Conservation (phyloP, 1,140 invertebrate species). For the Tetragnatha versicolor region DNA sequence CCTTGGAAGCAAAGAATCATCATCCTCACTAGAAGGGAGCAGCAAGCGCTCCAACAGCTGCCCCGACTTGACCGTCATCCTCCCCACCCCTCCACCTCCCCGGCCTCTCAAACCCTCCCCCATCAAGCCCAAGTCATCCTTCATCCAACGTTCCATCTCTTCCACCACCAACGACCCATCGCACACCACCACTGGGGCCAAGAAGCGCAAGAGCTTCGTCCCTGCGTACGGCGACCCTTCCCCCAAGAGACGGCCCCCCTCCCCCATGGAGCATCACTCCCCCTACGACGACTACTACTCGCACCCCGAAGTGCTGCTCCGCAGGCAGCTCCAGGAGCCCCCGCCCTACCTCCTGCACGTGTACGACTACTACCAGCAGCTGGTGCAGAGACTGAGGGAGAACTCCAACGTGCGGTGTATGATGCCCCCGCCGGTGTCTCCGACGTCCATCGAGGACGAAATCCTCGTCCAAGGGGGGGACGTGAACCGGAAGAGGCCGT, state of each 20-base stretch:
- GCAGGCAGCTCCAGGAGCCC: conserved; percentile 28
- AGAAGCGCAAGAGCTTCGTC: conserved; percentile 39
- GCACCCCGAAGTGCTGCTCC: conserved; percentile 36
- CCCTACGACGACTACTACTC: conserved; percentile 37
- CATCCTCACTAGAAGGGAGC: not conserved
- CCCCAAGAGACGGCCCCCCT: not conserved
- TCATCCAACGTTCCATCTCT: conserved; percentile 24
- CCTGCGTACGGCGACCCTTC: conserved; percentile 33
- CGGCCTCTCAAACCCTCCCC: conserved; percentile 16
- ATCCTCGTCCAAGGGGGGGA: conserved; percentile 22
- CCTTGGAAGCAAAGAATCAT: not conserved
- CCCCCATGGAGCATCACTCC: conserved; percentile 6
- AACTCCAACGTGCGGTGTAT: conserved; percentile 12
- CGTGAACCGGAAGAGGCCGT: conserved; percentile 61
- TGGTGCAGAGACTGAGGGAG: conserved; percentile 47
- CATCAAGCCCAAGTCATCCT: conserved; percentile 33
- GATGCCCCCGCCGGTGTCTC: conserved; percentile 56
- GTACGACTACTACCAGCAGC: conserved; percentile 55
- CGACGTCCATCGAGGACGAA: conserved; percentile 41
- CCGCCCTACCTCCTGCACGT: conserved; percentile 44
- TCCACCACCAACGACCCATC: not conserved
- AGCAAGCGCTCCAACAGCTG: conserved; percentile 26
- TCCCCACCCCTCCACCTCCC: not conserved
- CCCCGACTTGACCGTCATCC: conserved; percentile 1
- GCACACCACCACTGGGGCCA: conserved; percentile 3